Conservation (phyloP, 2,888 invertebrate species). For the Cyclophora punctaria region DNA sequence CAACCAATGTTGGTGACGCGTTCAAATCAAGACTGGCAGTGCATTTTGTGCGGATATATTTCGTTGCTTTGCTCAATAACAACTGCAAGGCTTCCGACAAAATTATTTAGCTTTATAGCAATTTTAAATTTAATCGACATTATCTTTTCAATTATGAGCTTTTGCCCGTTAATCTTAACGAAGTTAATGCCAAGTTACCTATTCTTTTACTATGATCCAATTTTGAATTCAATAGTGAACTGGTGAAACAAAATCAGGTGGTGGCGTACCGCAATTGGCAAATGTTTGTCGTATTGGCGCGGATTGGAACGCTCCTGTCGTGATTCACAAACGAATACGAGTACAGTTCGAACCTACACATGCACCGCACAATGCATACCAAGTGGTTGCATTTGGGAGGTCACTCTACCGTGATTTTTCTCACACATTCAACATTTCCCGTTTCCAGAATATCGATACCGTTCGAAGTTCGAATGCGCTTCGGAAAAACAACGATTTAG, state of each 20-base stretch:
- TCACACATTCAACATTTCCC: conserved; percentile 34
- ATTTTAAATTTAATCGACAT: too few species aligned
- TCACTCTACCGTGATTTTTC: conserved; percentile 53
- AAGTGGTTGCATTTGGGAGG: conserved; percentile 33
- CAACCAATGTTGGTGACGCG: too few species aligned
- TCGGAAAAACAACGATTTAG: too few species aligned
- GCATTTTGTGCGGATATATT: too few species aligned
- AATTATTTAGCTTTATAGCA: too few species aligned
- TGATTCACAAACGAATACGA: conserved; percentile 51
- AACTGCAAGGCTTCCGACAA: too few species aligned
- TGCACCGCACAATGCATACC: conserved; percentile 57
- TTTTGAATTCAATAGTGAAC: conserved; percentile 32
- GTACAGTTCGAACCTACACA: conserved; percentile 14
- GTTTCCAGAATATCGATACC: conserved; percentile 39
- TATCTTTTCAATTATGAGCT: too few species aligned
- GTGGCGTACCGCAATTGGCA: conserved; percentile 47
- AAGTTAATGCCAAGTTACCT: too few species aligned
- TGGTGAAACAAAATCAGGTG: conserved; percentile 46
- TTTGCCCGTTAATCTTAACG: too few species aligned
- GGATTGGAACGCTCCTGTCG: conserved; percentile 33
- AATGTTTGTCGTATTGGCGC: conserved; percentile 58
- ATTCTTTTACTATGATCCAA: background rate
- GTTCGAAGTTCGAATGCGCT: too few species aligned
- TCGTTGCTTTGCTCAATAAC: too few species aligned
- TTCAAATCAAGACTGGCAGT: too few species aligned